Base-by-base conservation (phyloP, 2,888 invertebrate genomes). In the Acrocyrtus sp. region DNA sequence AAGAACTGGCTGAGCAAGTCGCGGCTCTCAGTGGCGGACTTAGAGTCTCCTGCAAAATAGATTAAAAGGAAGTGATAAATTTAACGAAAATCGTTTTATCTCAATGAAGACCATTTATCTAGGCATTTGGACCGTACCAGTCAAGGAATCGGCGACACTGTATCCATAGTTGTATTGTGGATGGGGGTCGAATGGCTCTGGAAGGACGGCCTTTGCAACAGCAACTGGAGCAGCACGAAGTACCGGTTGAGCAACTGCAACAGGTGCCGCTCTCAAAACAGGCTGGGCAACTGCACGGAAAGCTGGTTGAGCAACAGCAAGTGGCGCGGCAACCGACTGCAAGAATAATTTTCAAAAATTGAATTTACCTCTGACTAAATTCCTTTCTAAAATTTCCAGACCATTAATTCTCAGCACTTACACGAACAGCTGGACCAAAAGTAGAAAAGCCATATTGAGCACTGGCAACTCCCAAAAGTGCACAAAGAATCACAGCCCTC, bases 31-130 rank as follows among this genome's bases (percentile, higher is more conserved):
- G 61, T 50, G 56, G 67, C 67, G 29, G 62, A 51, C 57, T 73
- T 73, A 67, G 74, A 74, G 50, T 74, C 74, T 54, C 74, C 74
- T 54, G n/a, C n/a, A n/a, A n/a, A n/a, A n/a, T n/a, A n/a, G n/a
- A n/a, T n/a, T n/a, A n/a, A n/a, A n/a, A 57, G 56, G 19, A 66
- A 24, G 17, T 22, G n/a, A n/a, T n/a, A n/a, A n/a, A n/a, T n/a
- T n/a, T n/a, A n/a, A n/a, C n/a, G n/a, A n/a, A n/a, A n/a, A n/a
- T n/a, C n/a, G n/a, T n/a, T n/a, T n/a, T n/a, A n/a, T n/a, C n/a
- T n/a, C 66, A 17, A 56, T 57, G 47, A 57, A 66, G 17, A 66
- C 66, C 48, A 57, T 56, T 34, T 66, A 66, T 57, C 57, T 43
- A 39, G 15, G 41, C 10, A 15, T 10, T 10, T 39, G 15, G 45